Conservation (phyloP, 2,888 invertebrate genomes). For the Tipula helvola region DNA sequence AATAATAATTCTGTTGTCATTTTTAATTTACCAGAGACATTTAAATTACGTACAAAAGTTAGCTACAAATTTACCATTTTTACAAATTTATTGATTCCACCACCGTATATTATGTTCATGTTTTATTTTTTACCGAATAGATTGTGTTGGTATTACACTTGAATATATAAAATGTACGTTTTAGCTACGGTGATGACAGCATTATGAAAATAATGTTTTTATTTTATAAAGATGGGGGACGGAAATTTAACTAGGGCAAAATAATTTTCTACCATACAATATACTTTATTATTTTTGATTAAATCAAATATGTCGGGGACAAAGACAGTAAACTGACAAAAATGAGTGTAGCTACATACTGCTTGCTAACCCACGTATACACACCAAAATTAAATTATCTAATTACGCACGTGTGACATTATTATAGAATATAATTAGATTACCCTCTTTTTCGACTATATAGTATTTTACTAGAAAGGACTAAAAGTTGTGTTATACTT, state of each 20-base stretch:
- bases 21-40: background rate
- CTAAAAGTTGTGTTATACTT: background rate
- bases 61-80: background rate
- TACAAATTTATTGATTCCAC: background rate
- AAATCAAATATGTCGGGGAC: background rate
- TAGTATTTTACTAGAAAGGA: background rate
- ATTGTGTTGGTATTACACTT: background rate
- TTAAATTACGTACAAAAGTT: background rate
- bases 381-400: background rate
- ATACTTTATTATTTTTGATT: background rate
- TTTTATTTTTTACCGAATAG: no score
- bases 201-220: background rate
- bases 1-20: background rate
- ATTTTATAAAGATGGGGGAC: background rate
- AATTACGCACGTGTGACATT: background rate
- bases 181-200: background rate
- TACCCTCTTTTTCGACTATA: background rate
- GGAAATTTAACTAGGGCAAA: background rate
- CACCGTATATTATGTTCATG: background rate
- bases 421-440: background rate
- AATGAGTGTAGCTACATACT: background rate
- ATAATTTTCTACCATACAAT: background rate
- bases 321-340: background rate
- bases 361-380: background rate
- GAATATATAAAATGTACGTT: background rate